Evolutionary conservation across 2,113 vertebrate species (phyloP).

Genomic region (Caloenas nicobarica): DNA sequence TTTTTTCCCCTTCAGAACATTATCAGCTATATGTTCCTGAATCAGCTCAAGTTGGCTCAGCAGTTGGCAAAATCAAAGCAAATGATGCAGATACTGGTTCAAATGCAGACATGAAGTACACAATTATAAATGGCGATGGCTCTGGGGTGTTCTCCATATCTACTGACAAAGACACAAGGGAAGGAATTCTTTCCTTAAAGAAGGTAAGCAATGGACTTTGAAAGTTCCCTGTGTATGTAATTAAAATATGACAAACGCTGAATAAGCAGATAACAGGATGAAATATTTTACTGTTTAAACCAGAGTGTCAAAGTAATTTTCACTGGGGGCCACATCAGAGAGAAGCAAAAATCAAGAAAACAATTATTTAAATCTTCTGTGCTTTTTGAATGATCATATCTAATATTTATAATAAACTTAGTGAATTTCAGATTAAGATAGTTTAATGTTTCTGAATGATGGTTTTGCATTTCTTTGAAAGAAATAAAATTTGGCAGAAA

Average conservation of each 20-base stretch:
- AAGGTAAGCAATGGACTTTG: constrained; percentile 79
- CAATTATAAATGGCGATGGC: constrained; percentile 92
- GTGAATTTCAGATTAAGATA: neutral
- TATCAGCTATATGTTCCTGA: constrained; percentile 96
- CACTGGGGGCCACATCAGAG: no score
- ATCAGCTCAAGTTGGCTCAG: constrained; percentile 92
- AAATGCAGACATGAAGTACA: constrained; percentile 95
- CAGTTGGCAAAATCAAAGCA: constrained; percentile 97
- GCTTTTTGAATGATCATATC: neutral
- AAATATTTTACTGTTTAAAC: neutral
- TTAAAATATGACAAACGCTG: neutral
- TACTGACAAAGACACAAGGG: constrained; percentile 90
- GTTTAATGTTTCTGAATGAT: neutral
- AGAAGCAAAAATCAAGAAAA: neutral
- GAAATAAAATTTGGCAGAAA: neutral
- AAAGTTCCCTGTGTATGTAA: neutral
- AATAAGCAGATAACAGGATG: neutral
- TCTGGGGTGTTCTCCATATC: constrained; percentile 88
- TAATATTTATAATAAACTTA: neutral
- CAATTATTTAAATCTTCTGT: neutral
- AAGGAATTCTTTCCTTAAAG: constrained; percentile 92
- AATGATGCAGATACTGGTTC: constrained; percentile 91
- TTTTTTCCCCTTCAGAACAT: constrained; percentile 78
- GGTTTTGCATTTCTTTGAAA: neutral
- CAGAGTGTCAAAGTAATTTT: no score